Evolutionary conservation across 2,888 invertebrate species (phyloP), one percentile per base, ranked within the genome.

Genomic region (Arge pagana): DNA sequence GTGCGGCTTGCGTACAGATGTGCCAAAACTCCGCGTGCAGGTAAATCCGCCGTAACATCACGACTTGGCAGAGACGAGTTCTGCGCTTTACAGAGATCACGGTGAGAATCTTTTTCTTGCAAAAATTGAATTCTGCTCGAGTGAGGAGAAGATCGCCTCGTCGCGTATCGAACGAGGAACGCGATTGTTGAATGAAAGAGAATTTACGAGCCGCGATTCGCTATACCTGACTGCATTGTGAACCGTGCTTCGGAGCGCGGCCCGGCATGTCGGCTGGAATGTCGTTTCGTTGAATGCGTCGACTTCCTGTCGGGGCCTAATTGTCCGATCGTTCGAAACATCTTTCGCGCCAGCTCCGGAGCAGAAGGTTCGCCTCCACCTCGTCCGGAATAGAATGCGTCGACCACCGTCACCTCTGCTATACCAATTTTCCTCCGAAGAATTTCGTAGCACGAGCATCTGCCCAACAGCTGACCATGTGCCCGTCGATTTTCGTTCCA

Each of bases 261-360:
- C 13, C 11, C 30, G n/a, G 8, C 19, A 21, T 13, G 31, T 7
- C 45, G 43, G 31, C 35, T 23, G 45, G 45, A 45, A 45, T 45
- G 45, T 35, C 21, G 45, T 45, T 45, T 45, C 35, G 33, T 45
- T 23, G 45, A 45, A 45, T 45, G 45, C 45, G 45, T 45, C 45
- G 33, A 45, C 45, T 45, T 45, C 45, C 45, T 45, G 45, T 19
- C 33, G 39, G n/a, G 33, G 7, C 45, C 23, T 33, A 45, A 45
- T 45, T 33, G 33, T 45, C 45, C 45, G 23, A 45, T 45, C 45
- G 31, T 33, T 10, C 13, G 10, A 33, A 45, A 45, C 24, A 45
- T 45, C 23, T 33, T 33, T 10, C 8, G 4, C 33, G 6, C 3
- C 33, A n/a, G 11, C 33, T 3, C 8, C 33, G 11, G 15, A 33